phyloP scores from a whole-genome alignment of 2,888 invertebrate genomes.

The Troilus luridus region DNA sequence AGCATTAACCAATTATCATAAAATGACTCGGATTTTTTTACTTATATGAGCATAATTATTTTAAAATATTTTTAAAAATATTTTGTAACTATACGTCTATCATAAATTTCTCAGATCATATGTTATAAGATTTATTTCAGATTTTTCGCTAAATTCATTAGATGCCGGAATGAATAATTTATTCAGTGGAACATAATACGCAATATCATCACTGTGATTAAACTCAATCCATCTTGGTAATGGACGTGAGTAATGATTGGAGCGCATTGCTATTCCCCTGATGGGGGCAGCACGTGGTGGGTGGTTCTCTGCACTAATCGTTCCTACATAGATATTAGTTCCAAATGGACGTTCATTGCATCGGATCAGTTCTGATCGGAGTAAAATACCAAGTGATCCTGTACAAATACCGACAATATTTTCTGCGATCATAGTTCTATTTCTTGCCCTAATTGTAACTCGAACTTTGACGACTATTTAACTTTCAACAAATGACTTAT shows the following conservation, averaged over 20 bases:
- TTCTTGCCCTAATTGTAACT: no score
- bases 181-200: not conserved
- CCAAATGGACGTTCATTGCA: not conserved
- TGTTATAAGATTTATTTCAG: not conserved
- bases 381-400: not conserved
- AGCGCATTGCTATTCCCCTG: not conserved
- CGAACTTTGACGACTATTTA: no score
- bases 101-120: not conserved
- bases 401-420: not conserved
- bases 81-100: no score
- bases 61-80: no score
- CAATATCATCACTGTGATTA: not conserved
- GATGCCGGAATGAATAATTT: not conserved
- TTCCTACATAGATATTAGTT: not conserved
- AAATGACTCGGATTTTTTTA: no score
- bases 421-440: no score
- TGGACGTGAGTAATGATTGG: not conserved
- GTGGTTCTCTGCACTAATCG: not conserved
- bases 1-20: no score
- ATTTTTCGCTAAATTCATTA: not conserved
- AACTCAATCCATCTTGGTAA: conserved; percentile 2
- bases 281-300: not conserved
- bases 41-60: no score
- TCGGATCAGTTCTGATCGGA: not conserved
- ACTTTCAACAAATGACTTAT: no score